Evolutionary conservation across 2,113 vertebrate species (phyloP), one percentile per base, ranked within the genome.

Genomic region (Orientallactaga bullata): DNA sequence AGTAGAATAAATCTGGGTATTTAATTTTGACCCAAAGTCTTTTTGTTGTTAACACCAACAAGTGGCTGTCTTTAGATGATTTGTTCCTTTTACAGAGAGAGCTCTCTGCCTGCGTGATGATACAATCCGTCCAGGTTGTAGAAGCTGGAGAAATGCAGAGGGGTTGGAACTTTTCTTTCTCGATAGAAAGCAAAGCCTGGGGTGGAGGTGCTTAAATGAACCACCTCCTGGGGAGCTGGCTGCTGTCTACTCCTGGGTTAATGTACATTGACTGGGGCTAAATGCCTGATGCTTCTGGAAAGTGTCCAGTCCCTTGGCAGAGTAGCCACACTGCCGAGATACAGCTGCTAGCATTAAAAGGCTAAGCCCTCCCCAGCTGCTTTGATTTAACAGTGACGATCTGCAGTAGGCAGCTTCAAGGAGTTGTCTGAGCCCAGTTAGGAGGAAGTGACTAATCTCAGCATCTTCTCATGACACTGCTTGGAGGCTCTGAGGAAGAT

Each of bases 321-420:
- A 95, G 94, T 94, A 95, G 83, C 83, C 79, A 0, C 88, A 68
- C 90, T 85, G 96, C 94, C 85, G 83, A 92, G 88, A 93, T 95
- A 84, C 93, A 97, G 96, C 97, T 95, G 96, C 96, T 88, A 95
- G 96, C 96, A 95, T 97, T 96, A 93, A 96, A 96, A 93, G 96
- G 96, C 97, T 96, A 96, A 97, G 94, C 95, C 95, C 90, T 96
- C 94, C 93, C 94, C 94, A 96, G 96, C 97, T 95, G 95, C 97
- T 97, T 95, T 96, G 91, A 96, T 95, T 94, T 96, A 96, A 95
- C 39, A 3, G 93, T 88, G 92, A 39, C 90, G n/a, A 83, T 94
- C 93, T 83, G 88, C 82, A 85, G 85, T 82, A 20, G 6, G 95
- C 89, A 74, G 96, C 83, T 97, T 96, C 96, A 78, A 9, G 13